Evolutionary conservation across 1,140 invertebrate genomes (phyloP).

Genomic region (Meloidogyne floridensis): DNA sequence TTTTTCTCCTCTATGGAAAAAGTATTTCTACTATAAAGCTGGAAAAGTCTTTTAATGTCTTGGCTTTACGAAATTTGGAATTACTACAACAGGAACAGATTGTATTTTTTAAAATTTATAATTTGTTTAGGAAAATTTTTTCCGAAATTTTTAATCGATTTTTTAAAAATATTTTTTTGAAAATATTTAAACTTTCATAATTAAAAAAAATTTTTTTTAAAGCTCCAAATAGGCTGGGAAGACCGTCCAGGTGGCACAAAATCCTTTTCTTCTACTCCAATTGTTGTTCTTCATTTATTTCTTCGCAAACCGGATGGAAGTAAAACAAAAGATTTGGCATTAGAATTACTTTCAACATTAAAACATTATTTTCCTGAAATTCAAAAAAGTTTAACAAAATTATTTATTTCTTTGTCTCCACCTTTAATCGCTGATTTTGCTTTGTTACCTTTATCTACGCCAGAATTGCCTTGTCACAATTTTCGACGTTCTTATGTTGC

Average conservation of each 20-base stretch:
- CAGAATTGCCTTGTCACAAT: constrained; percentile 59
- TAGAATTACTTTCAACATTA: constrained; percentile 55
- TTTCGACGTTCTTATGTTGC: constrained; percentile 63
- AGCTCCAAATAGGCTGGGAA: constrained; percentile 50
- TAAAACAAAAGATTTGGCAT: constrained; percentile 49
- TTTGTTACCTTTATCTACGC: constrained; percentile 46
- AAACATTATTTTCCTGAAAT: constrained; percentile 65
- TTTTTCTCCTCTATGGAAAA: constrained; percentile 60
- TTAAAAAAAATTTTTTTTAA: constrained; percentile 15
- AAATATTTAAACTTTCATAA: too few species aligned
- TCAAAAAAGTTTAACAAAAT: constrained; percentile 43
- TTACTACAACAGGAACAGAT: constrained; percentile 37
- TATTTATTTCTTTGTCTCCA: constrained; percentile 48
- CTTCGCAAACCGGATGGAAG: constrained; percentile 21
- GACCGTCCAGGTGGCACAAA: constrained; percentile 31
- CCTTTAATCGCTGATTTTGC: constrained; percentile 53
- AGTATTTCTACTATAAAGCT: constrained; percentile 53
- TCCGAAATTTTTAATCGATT: too few species aligned
- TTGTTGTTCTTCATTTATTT: constrained; percentile 15
- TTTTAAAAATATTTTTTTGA: too few species aligned
- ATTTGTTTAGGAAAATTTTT: too few species aligned
- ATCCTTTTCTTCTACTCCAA: constrained; percentile 15
- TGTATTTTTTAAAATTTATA: not conserved
- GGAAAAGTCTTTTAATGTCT: constrained; percentile 59
- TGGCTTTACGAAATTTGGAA: constrained; percentile 50